Evolutionary conservation across 2,888 invertebrate genomes (phyloP), one percentile per base, ranked within the genome.

Genomic region (Brachylomia viminalis): DNA sequence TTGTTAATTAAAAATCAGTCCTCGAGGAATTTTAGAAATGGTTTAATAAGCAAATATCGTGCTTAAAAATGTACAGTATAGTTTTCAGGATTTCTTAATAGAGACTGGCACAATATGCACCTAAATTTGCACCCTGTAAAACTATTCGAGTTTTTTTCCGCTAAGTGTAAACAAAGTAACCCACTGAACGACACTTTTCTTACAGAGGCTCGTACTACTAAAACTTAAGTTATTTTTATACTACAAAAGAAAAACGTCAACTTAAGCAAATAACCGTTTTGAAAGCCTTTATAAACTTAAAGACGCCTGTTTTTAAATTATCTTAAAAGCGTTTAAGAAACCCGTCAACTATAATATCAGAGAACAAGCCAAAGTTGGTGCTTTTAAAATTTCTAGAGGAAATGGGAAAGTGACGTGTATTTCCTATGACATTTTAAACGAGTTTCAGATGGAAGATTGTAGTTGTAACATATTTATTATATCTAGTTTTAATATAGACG

Each of bases 361-460:
- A 30, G 42, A 61, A 56, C 62, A 52, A 42, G 61, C n/a, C 17
- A 38, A 68, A 66, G 54, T 65, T 56, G 5, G 49, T 1, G 64
- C 70, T 66, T 56, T 68, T 54, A 68, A 79, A 58, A 65, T 68
- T 38, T 33, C 70, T 79, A 56, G 42, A 82, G 62, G 81, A 75
- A 72, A 85, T 68, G 52, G 38, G 30, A 71, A 70, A 71, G 38
- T 82, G 69, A 58, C 81, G n/a, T 61, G 10, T 54, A 80, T 86
- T 85, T 85, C 65, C 72, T 84, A 65, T 61, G 84, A 80, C 72
- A 72, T 85, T 86, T 66, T 76, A 80, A 85, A 77, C 72, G 30
- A 56, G 75, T 80, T 83, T 30, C 1, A 80, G 45, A 65, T 33
- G 20, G 17, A 56, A 80, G 59, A 66, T 66, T 58, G 54, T 54